Conservation (phyloP, 2,888 invertebrate genomes). For the Euspilapteryx auroguttella region DNA sequence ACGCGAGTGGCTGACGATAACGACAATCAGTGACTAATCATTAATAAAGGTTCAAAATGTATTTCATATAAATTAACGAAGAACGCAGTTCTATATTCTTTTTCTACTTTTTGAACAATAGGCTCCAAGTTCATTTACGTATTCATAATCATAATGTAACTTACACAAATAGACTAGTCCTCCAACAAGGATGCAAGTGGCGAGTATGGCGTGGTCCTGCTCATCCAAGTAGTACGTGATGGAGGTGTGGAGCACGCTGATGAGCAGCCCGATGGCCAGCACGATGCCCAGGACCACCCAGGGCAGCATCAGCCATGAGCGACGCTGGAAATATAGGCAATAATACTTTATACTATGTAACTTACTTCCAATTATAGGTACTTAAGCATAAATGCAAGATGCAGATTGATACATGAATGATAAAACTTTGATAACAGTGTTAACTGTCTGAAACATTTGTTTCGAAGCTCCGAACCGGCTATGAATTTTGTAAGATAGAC, state of each 20-base stretch:
- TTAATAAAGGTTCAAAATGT: too few species aligned
- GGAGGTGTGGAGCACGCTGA: conserved; percentile 79
- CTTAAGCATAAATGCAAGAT: too few species aligned
- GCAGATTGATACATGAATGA: too few species aligned
- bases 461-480: too few species aligned
- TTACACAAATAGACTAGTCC: conserved; percentile 46
- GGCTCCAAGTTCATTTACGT: background rate
- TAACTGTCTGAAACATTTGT: too few species aligned
- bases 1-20: too few species aligned
- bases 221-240: conserved; percentile 73
- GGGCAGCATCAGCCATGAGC: conserved; percentile 81
- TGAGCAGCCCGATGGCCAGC: conserved; percentile 73
- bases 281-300: conserved; percentile 83
- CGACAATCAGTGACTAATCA: too few species aligned
- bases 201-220: conserved; percentile 25
- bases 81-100: too few species aligned
- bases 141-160: conserved; percentile 8
- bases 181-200: conserved; percentile 37
- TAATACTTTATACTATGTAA: too few species aligned
- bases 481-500: too few species aligned
- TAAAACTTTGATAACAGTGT: too few species aligned
- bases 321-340: conserved; percentile 59
- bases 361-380: too few species aligned
- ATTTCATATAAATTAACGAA: background rate
- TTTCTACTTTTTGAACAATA: background rate